Evolutionary conservation across 2,888 invertebrate genomes (phyloP).

Genomic region (Tillus elongatus): DNA sequence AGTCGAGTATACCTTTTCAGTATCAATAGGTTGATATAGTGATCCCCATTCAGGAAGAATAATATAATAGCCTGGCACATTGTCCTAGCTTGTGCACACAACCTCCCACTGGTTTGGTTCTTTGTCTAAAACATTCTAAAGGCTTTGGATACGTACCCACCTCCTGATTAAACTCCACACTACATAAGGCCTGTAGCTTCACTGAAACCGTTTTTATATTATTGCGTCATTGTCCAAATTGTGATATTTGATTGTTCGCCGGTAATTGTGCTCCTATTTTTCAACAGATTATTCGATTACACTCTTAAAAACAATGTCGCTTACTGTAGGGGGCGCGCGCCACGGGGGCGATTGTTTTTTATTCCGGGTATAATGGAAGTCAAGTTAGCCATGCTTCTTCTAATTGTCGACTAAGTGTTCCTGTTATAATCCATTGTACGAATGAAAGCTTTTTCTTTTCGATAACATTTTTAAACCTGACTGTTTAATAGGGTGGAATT

Average conservation of each 20-base stretch:
- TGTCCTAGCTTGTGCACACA: conserved; percentile 38
- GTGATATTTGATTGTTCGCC: conserved; percentile 34
- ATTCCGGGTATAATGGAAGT: too few species aligned
- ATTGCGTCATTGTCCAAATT: conserved; percentile 31
- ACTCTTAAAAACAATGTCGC: conserved; percentile 29
- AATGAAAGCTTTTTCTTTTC: too few species aligned
- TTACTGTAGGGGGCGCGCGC: too few species aligned
- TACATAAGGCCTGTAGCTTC: conserved; percentile 28
- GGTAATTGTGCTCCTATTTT: conserved; percentile 34
- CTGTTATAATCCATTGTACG: too few species aligned
- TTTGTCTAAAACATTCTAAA: conserved; percentile 37
- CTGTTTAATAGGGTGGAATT: too few species aligned
- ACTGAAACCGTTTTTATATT: conserved; percentile 30
- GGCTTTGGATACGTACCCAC: conserved; percentile 32
- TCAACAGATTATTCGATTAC: conserved; percentile 25
- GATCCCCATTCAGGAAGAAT: conserved; percentile 37
- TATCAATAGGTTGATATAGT: conserved; percentile 37
- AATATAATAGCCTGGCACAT: conserved; percentile 35
- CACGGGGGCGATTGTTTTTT: too few species aligned
- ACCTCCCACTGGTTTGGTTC: conserved; percentile 37
- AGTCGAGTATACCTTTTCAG: conserved; percentile 41
- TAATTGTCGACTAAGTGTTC: too few species aligned
- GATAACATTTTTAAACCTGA: too few species aligned
- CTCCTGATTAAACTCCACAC: conserved; percentile 29
- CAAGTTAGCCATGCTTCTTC: too few species aligned